Conservation (phyloP, 1,140 invertebrate genomes). For the Atta colombica region DNA sequence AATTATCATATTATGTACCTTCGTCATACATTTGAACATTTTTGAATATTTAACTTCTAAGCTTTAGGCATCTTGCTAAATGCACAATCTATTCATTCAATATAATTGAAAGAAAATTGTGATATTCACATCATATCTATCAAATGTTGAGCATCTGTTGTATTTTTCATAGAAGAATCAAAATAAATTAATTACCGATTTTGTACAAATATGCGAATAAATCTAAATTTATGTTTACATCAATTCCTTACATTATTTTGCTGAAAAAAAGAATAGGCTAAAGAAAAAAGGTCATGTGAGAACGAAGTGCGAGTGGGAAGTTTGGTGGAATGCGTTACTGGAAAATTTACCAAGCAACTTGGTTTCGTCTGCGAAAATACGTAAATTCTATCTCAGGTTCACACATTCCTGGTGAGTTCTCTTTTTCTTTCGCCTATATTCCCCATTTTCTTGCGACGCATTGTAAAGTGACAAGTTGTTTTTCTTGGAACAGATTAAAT, state of each 20-base stretch:
- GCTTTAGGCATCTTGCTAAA: neutral
- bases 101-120: neutral
- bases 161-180: conserved; percentile 14
- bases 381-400: conserved; percentile 31
- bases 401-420: conserved; percentile 19
- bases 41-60: conserved; percentile 29
- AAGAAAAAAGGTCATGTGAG: neutral
- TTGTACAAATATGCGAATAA: neutral
- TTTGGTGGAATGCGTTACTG: conserved; percentile 43
- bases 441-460: conserved; percentile 18
- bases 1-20: conserved; percentile 24
- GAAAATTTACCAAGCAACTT: conserved; percentile 51
- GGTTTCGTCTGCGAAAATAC: conserved; percentile 40
- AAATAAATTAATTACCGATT: conserved; percentile 1
- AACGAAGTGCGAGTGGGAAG: conserved; percentile 22
- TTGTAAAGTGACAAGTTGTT: conserved; percentile 39
- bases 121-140: neutral
- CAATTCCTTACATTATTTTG: neutral
- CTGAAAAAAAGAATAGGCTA: conserved; percentile 9
- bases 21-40: conserved; percentile 50
- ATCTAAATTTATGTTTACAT: neutral
- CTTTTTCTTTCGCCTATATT: conserved; percentile 30
- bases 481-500: conserved; percentile 45
- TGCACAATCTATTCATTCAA: neutral
- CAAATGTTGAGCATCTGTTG: neutral